Evolutionary conservation across 2,888 invertebrate species (phyloP).

Genomic region (Trachelus iudaicus): DNA sequence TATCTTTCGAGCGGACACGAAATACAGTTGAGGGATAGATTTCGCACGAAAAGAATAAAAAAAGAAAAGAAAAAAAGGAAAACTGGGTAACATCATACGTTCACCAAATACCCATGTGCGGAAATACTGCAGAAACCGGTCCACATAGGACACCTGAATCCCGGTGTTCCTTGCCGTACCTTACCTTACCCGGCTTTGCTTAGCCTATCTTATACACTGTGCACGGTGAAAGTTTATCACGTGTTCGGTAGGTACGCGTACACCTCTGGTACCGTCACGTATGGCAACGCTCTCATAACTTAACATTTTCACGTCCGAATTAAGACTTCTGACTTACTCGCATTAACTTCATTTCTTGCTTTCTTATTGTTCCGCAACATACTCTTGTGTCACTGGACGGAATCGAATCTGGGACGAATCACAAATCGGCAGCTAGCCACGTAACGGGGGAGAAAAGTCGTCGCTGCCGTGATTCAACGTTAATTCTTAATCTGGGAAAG

Average conservation of each 20-base stretch:
- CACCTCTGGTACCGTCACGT: not conserved
- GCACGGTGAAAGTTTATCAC: conserved; percentile 5
- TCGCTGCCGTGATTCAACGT: too few species aligned
- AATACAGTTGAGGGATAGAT: not conserved
- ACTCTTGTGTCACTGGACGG: too few species aligned
- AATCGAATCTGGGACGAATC: too few species aligned
- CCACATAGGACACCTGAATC: not conserved
- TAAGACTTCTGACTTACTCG: not conserved
- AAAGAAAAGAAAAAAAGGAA: not conserved
- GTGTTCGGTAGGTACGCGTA: not conserved
- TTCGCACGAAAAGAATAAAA: not conserved
- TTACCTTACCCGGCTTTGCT: not conserved
- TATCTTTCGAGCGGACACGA: not conserved
- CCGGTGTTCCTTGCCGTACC: not conserved
- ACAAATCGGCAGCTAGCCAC: too few species aligned
- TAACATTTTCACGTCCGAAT: not conserved
- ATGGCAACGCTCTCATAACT: not conserved
- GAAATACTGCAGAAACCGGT: conserved; percentile 44
- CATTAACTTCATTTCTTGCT: not conserved
- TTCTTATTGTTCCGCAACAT: too few species aligned
- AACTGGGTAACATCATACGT: conserved; percentile 47
- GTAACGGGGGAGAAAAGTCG: too few species aligned
- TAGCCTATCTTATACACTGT: not conserved
- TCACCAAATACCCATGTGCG: conserved; percentile 42
- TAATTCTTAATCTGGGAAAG: too few species aligned